phyloP scores from a whole-genome alignment of 1,140 invertebrate genomes.

The Meloidogyne chitwoodi region DNA sequence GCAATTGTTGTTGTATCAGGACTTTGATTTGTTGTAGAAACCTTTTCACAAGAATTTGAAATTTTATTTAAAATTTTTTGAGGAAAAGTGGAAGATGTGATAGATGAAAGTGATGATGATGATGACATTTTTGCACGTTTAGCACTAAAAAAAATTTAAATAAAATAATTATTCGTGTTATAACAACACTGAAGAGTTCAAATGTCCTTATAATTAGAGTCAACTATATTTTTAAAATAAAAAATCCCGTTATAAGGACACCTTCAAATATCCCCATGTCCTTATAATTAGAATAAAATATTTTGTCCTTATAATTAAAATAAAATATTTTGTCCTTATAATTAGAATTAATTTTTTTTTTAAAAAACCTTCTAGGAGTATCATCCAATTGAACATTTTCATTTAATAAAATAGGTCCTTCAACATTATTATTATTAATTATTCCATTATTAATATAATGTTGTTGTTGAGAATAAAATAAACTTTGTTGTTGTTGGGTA shows the following conservation, averaged over 20 bases:
- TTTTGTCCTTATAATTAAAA: no score
- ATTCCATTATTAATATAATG: not conserved
- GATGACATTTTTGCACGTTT: not conserved
- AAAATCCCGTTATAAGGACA: no score
- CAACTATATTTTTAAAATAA: no score
- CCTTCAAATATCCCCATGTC: no score
- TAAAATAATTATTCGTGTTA: not conserved
- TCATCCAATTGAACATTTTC: not conserved
- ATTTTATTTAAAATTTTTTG: not conserved
- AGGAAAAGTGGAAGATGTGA: not conserved
- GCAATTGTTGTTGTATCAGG: not conserved
- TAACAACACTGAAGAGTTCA: no score
- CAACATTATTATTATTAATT: no score
- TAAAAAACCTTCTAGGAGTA: not conserved
- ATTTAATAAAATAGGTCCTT: not conserved
- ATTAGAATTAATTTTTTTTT: no score
- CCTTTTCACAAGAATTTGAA: not conserved
- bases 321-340: no score
- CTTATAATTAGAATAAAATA: no score
- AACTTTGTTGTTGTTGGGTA: not conserved
- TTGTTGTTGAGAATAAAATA: not conserved
- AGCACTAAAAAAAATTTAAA: not conserved
- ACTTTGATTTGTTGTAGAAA: not conserved
- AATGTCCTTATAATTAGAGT: no score
- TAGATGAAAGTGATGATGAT: not conserved